Evolutionary conservation across 92 coral and sea anemone species (phyloP).

Genomic region (Galaxea fascicularis): DNA sequence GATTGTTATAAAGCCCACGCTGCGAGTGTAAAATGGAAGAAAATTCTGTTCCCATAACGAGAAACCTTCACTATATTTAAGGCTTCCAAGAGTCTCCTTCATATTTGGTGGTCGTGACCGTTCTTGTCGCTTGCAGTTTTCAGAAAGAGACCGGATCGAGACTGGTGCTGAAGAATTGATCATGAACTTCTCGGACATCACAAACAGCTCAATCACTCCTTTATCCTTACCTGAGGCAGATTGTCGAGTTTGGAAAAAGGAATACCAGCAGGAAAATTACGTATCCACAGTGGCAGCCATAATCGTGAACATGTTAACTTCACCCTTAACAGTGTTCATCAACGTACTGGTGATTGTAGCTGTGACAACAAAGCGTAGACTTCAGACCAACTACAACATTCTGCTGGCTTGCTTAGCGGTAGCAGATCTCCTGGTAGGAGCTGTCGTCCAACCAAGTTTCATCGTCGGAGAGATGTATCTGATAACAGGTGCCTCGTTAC

Average conservation of each 20-base stretch:
- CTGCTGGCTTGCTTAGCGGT: conserved; percentile 21
- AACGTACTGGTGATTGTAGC: conserved; percentile 27
- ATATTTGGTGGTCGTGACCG: too few relatives aligned
- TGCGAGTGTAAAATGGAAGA: not conserved
- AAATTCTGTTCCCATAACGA: not conserved
- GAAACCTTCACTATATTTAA: not conserved
- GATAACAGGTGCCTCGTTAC: not conserved
- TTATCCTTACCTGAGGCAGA: not conserved
- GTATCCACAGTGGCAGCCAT: conserved; percentile 3
- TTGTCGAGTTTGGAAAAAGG: conserved; percentile 12
- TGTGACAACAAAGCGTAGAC: conserved; percentile 8
- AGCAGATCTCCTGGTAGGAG: conserved; percentile 24
- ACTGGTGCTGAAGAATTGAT: too few relatives aligned
- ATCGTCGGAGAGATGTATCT: conserved; percentile 1
- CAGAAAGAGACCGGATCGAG: too few relatives aligned
- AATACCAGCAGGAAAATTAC: conserved; percentile 4
- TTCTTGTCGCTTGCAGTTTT: too few relatives aligned
- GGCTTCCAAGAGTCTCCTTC: too few relatives aligned
- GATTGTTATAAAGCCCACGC: too few relatives aligned
- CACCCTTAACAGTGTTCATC: conserved; percentile 2
- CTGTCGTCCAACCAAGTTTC: conserved; percentile 5
- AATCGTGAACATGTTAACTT: not conserved
- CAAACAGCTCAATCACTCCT: not conserved
- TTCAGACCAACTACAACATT: conserved; percentile 28
- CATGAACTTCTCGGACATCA: conserved; percentile 2